Evolutionary conservation across 2,888 invertebrate genomes (phyloP).

Genomic region (Napeogenes inachia): DNA sequence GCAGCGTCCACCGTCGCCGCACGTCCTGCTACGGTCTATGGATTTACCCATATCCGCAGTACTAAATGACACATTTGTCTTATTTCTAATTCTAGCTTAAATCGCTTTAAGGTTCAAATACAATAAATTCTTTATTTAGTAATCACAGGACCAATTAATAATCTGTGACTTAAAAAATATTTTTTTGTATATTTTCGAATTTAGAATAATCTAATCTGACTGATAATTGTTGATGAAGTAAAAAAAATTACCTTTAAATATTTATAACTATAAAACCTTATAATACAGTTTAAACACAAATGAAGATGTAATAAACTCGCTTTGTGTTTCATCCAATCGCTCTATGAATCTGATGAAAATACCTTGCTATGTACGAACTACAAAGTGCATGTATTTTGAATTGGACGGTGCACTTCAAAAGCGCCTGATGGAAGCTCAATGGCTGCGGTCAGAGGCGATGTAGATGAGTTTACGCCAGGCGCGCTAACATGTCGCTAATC

Average conservation of each 20-base stretch:
- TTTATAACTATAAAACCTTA: too few species aligned
- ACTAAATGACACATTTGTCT: conserved; percentile 24
- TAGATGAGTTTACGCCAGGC: conserved; percentile 35
- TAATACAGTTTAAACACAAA: not conserved
- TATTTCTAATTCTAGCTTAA: conserved; percentile 8
- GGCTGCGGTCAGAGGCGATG: conserved; percentile 33
- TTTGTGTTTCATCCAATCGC: not conserved
- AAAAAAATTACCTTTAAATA: too few species aligned
- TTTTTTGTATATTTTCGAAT: too few species aligned
- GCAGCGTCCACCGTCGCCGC: conserved; percentile 30
- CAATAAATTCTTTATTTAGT: not conserved
- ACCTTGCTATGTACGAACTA: conserved; percentile 4
- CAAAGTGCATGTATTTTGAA: conserved; percentile 15
- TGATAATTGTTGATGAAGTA: too few species aligned
- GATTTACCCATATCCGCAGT: conserved; percentile 25
- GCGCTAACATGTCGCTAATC: conserved; percentile 31
- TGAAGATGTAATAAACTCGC: not conserved
- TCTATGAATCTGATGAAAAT: not conserved
- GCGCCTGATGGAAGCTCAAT: conserved; percentile 33
- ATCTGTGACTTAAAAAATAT: too few species aligned
- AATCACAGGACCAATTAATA: too few species aligned
- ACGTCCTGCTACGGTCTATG: conserved; percentile 31
- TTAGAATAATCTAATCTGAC: too few species aligned
- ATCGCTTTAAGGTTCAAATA: not conserved
- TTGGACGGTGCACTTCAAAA: conserved; percentile 27